Base-by-base conservation (phyloP, 2,113 vertebrate genomes). In the Microcebus griseorufus region DNA sequence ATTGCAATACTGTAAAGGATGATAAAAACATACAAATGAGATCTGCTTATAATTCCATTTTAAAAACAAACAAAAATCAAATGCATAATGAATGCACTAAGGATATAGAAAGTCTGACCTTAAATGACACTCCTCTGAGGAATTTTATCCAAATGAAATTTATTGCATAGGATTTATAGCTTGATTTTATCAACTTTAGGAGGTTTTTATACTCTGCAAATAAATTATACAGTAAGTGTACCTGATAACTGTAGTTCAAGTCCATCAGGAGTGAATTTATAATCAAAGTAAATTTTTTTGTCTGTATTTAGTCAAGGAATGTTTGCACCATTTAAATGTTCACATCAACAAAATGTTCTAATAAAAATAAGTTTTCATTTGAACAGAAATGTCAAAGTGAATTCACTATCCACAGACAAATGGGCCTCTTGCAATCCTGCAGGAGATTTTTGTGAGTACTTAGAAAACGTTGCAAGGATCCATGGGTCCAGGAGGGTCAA, bases 111-210 rank as follows among this genome's bases (percentile, higher is more conserved):
- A 69, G 37, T 42, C 25, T 70, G 64, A 78, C 60, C 34, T 27
- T 14, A 37, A 20, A 45, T 16, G 29, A 10, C 11, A 65, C 37
- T 62, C 6, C 13, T 78, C n/a, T 87, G 27, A 78, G 25, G 9
- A 78, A 65, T 93, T 70, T 79, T 60, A 39, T 48, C 37, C 79
- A 76, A 69, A 62, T 89, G 80, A 42, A 62, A 79, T 70, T 29
- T 62, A 72, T n/a, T 93, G 20, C 25, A 23, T 32, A 5, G 53
- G 32, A 88, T 34, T 55, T 75, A 34, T 73, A 25, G 37, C 18
- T 75, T 69, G 48, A 34, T 69, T 13, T 62, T 39, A 23, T 23
- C n/a, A 76, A 9, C 14, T 27, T 16, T 39, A 42, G 16, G 32
- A 90, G 18, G 48, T 18, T 27, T 42, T 82, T 72, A 34, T 11